Evolutionary conservation across 2,797 vertebrate genomes (phyloP).

Genomic region (Buphagus erythrorhynchus): DNA sequence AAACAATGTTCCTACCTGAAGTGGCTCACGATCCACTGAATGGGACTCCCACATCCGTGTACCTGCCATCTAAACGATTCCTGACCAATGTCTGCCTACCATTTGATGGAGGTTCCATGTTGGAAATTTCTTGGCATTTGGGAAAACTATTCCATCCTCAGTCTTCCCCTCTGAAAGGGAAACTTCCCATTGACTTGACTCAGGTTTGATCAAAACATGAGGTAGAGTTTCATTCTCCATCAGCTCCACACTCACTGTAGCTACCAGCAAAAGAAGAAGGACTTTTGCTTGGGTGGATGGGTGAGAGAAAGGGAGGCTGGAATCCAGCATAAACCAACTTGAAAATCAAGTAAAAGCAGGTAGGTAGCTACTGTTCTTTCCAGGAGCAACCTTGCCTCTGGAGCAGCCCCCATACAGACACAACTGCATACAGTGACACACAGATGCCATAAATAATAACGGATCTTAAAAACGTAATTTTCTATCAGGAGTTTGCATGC

Average conservation of each 20-base stretch:
- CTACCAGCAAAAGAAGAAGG: background rate
- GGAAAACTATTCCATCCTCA: background rate
- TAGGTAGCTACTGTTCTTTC: background rate
- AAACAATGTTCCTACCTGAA: fast-evolving
- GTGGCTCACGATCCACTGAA: background rate
- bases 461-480: conserved; percentile 70
- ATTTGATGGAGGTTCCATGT: background rate
- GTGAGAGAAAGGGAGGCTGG: background rate
- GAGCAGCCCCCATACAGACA: background rate
- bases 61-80: background rate
- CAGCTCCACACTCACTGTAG: background rate
- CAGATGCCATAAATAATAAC: conserved; percentile 43
- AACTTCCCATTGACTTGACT: background rate
- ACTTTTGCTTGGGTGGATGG: background rate
- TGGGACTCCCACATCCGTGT: fast-evolving
- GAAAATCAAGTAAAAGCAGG: background rate
- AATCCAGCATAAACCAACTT: background rate
- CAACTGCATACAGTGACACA: background rate
- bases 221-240: background rate
- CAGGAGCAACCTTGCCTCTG: background rate
- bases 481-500: conserved; percentile 50
- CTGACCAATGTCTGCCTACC: background rate
- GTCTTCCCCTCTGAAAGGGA: background rate
- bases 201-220: background rate
- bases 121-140: background rate